Evolutionary conservation across 2,113 vertebrate species (phyloP).

Genomic region (Cebidichthys violaceus): DNA sequence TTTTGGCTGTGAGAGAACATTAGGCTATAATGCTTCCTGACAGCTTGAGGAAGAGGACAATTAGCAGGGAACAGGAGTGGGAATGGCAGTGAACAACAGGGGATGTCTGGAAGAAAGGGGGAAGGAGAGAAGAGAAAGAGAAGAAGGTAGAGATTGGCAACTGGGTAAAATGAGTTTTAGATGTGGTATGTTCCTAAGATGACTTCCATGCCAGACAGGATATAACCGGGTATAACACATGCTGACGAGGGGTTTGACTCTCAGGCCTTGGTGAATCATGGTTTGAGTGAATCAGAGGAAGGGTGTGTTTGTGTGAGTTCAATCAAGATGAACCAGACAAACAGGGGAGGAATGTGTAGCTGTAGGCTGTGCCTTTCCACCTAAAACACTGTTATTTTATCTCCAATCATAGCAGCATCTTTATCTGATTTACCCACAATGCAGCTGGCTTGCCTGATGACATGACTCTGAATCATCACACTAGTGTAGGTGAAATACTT

Average conservation of each 20-base stretch:
- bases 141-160: conserved; percentile 17
- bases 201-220: conserved; percentile 3
- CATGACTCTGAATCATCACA: conserved; percentile 22
- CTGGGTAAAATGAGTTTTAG: conserved; percentile 18
- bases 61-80: conserved; percentile 65
- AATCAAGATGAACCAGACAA: conserved; percentile 33
- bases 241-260: conserved; percentile 11
- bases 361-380: conserved; percentile 48
- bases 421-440: conserved; percentile 16
- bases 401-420: not conserved
- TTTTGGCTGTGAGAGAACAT: conserved; percentile 68
- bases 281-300: conserved; percentile 47
- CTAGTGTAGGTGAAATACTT: not conserved
- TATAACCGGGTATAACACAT: not conserved
- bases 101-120: conserved; percentile 11
- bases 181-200: conserved; percentile 12
- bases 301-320: conserved; percentile 42
- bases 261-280: conserved; percentile 46
- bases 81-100: conserved; percentile 30
- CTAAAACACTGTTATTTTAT: conserved; percentile 25
- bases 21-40: conserved; percentile 70
- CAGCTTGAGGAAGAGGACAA: conserved; percentile 78
- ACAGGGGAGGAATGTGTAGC: conserved; percentile 59
- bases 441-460: conserved; percentile 44
- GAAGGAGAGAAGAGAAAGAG: conserved; percentile 2